These are phyloP conservation scores for Lamellibrachia satsuma DNA, from an alignment of 2,888 invertebrate species.

Conservation along the genomic window DNA sequence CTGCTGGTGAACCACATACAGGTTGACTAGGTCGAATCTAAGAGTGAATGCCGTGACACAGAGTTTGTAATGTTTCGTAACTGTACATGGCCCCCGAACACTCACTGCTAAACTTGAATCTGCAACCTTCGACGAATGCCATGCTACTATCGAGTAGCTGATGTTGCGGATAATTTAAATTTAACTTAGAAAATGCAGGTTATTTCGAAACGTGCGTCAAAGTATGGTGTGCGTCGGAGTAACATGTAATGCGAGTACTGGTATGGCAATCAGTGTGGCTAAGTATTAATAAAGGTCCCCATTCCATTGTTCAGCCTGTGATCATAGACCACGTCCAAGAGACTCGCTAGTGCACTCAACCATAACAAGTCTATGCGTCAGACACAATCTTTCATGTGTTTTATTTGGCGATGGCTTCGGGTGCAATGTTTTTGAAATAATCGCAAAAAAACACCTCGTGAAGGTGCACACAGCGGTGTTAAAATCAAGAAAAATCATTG, in stretches of 20 bases:
- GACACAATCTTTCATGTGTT: not conserved
- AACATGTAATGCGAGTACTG: not conserved
- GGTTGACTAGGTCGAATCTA: not conserved
- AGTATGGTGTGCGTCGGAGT: not conserved
- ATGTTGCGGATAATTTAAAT: not conserved
- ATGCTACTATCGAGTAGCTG: not conserved
- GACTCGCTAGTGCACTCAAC: not conserved
- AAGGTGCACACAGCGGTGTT: not conserved
- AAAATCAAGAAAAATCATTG: not conserved
- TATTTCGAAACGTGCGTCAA: not conserved
- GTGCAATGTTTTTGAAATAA: not conserved
- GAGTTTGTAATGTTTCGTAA: not conserved
- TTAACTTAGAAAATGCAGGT: not conserved
- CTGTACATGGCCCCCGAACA: not conserved
- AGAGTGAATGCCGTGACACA: not conserved
- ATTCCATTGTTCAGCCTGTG: conserved; percentile 4
- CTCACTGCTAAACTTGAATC: not conserved
- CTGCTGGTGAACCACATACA: not conserved
- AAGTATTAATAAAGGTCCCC: not conserved
- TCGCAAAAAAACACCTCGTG: not conserved
- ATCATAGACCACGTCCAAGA: not conserved
- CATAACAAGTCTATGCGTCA: not conserved
- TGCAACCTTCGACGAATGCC: not conserved
- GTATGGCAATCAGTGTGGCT: not conserved
- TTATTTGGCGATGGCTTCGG: not conserved